A percentile compares a stretch with the other conserved stretches of the same genome.
These are phyloP conservation scores for Hyperoplus immaculatus DNA, from an alignment of 2,797 vertebrate genomes.

Conservation along the genomic window DNA sequence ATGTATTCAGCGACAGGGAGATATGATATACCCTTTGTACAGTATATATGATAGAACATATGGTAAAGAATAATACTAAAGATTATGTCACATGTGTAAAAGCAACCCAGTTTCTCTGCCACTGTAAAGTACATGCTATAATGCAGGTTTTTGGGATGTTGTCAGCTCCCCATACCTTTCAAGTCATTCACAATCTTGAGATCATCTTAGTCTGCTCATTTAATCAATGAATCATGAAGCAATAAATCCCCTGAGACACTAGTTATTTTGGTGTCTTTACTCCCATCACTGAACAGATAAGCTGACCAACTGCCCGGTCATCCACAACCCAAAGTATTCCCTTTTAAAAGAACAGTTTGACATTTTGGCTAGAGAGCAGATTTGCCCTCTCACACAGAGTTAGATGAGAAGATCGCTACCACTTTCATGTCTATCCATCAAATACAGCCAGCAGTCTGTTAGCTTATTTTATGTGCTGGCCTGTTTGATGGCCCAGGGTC, in stretches of 20 bases:
- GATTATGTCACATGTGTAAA: background rate
- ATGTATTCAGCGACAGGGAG: background rate
- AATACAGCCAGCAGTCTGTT: background rate
- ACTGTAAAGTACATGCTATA: too few relatives aligned
- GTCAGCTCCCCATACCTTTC: too few relatives aligned
- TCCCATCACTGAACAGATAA: constrained; percentile 5
- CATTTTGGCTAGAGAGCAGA: background rate
- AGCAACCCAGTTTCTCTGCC: background rate
- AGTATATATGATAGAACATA: too few relatives aligned
- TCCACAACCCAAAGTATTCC: too few relatives aligned
- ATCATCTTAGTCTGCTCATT: background rate
- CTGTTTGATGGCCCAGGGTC: too few relatives aligned
- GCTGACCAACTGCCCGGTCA: background rate
- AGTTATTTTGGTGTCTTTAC: background rate
- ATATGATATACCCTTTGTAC: background rate
- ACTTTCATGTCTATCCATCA: background rate
- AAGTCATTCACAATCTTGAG: background rate
- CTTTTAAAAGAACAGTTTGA: background rate
- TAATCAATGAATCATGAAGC: background rate
- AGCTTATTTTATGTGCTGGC: background rate
- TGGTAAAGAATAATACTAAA: too few relatives aligned
- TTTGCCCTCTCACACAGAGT: background rate
- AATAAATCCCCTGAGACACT: background rate
- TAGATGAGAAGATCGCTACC: background rate
- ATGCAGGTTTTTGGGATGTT: too few relatives aligned